Base-by-base conservation (phyloP, 2,797 vertebrate genomes). In the Crossoptilon crossoptilon region DNA sequence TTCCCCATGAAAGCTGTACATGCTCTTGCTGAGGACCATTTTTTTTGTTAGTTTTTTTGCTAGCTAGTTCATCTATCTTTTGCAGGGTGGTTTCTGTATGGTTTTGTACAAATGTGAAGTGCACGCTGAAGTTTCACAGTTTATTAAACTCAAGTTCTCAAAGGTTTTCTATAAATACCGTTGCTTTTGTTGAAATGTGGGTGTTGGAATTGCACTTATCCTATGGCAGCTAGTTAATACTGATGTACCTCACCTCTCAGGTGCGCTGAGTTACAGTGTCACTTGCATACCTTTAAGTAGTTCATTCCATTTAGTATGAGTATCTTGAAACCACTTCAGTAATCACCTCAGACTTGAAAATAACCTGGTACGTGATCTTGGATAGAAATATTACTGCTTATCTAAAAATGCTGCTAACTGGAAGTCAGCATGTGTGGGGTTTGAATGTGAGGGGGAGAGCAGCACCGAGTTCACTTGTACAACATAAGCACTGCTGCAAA, bases 71-170 rank as follows among this genome's bases (percentile, higher is more conserved):
- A 27, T 71, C n/a, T 8, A 64, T 93, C 94, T 78, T 85, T 76
- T 64, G 92, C 87, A 93, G 41, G 41, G 95, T 96, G 85, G 76
- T 96, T 96, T 92, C 91, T 92, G 76, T 92, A 88, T 91, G 88
- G 87, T 96, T 97, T 97, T 97, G 96, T 97, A 97, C 95, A 91
- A 91, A 87, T 51, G 96, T 96, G 92, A 95, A 94, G 91, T 95
- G 84, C 90, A 84, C 94, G 95, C 73, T 93, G 94, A 67, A 5
- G 31, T 94, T 95, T 73, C 96, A 95, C 73, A 88, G 94, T 97
- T 97, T 97, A 97, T 98, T 98, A 98, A 98, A 98, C 94, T 88
- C 74, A 41, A 90, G 72, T 97, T 97, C 95, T 97, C 93, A 87
- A 90, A 94, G 90, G 67, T 77, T 90, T 95, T 88, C 55, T 79